Percentiles rank a stretch among this genome's conserved stretches.
phyloP scores from a whole-genome alignment of 1,140 invertebrate genomes.

The Holotrichia oblita region DNA sequence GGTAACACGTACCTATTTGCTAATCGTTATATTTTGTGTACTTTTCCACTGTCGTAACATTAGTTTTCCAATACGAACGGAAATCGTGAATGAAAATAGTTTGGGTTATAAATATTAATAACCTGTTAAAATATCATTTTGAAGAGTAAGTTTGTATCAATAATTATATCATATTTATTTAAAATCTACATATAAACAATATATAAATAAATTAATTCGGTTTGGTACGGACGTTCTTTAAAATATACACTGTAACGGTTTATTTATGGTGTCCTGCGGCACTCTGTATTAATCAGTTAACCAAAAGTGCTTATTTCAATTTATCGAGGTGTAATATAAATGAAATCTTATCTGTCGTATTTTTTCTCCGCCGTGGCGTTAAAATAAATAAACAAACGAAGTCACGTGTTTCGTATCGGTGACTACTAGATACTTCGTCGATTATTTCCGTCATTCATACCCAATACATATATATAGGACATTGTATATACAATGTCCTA shows the following conservation, averaged over 20 bases:
- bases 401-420: neutral
- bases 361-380: neutral
- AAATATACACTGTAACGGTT: neutral
- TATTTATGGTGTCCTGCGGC: neutral
- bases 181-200: neutral
- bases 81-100: conserved; percentile 17
- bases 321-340: neutral
- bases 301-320: too few species aligned
- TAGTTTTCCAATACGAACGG: conserved; percentile 12
- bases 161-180: neutral
- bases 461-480: neutral
- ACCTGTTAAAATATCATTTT: too few species aligned
- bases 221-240: neutral
- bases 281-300: neutral
- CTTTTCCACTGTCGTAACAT: neutral
- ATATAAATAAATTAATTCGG: too few species aligned
- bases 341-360: neutral
- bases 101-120: conserved; percentile 8
- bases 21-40: conserved; percentile 22
- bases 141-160: too few species aligned
- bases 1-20: neutral
- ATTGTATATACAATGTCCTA: conserved; percentile 12
- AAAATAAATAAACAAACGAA: conserved; percentile 24
- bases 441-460: conserved; percentile 27
- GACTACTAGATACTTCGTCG: neutral